A percentile compares a stretch with the other conserved stretches of the same genome.
Evolutionary conservation across 2,888 invertebrate genomes (phyloP).

Genomic region (Tuberolachnus salignus): DNA sequence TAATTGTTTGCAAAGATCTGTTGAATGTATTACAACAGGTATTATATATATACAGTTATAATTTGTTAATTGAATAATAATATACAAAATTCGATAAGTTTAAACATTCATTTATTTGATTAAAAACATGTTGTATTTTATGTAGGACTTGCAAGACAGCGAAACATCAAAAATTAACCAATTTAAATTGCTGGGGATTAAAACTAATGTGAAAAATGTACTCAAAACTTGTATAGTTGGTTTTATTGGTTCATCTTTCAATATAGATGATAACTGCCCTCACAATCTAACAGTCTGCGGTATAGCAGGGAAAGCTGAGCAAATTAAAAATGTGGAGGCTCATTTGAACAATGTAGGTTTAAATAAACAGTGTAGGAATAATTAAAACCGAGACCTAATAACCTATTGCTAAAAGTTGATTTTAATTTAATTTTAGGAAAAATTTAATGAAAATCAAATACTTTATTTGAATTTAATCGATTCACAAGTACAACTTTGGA

Average conservation of each 20-base stretch:
- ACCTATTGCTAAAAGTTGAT: neutral
- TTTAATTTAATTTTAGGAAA: conserved; percentile 21
- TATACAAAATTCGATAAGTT: neutral
- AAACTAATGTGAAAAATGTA: neutral
- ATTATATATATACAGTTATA: neutral
- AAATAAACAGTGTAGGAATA: neutral
- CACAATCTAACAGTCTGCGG: conserved; percentile 19
- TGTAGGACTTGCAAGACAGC: conserved; percentile 19
- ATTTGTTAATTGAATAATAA: too few relatives aligned
- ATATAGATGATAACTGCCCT: conserved; percentile 34
- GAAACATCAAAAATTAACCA: conserved; percentile 7
- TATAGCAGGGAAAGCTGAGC: conserved; percentile 13
- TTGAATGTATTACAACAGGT: conserved; percentile 15
- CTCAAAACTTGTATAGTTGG: conserved; percentile 16
- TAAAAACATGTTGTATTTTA: neutral
- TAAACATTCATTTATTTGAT: too few relatives aligned
- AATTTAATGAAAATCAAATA: neutral
- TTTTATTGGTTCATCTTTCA: conserved; percentile 26
- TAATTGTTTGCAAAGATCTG: conserved; percentile 32
- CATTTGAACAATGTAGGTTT: conserved; percentile 6
- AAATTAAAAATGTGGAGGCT: conserved; percentile 26
- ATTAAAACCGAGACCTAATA: neutral
- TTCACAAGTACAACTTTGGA: conserved; percentile 20
- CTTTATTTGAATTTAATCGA: conserved; percentile 23
- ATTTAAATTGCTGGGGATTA: conserved; percentile 8